Evolutionary conservation across 2,888 invertebrate genomes (phyloP), one percentile per base, ranked within the genome.

Genomic region (Drosophila kuntzei): DNA sequence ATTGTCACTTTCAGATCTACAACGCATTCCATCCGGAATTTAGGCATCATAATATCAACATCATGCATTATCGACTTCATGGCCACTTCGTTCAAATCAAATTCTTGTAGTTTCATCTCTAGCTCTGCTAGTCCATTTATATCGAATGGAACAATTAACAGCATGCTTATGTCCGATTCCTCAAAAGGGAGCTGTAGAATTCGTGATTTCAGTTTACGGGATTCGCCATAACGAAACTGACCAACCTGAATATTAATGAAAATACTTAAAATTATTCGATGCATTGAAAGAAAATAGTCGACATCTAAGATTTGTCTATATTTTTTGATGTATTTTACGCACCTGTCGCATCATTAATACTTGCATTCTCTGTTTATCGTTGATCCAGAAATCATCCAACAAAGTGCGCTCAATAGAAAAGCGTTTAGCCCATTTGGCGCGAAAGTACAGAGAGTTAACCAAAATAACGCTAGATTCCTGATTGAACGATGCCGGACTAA

Each of bases 371-470:
- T 93, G 93, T 0, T 90, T 91, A 8, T 92, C 92, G 54, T 93
- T 93, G 2, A 95, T 76, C 89, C 95, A 94, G 93, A 98, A 98
- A 2, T 94, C 94, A 60, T 93, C 93, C 0, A 94, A 92, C 3
- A 62, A 72, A 0, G 97, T 97, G 3, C 77, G 36, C 0, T 84
- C 77, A 2, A 92, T 81, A 18, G 95, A 84, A 87, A 98, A 98
- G 77, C 94, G 93, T 20, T 93, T 90, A 27, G 93, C 91, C 97
- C 97, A 97, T 36, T 94, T 93, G 14, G 96, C 95, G 91, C 97
- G 97, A 93, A 97, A 97, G 90, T 97, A 96, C 18, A 97, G 94
- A 0, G 97, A 97, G 89, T 97, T 97, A 0, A 96, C 94, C n/a
- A 97, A 93, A 5, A 97, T 95, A 64, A 96, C 91, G 43, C 94